Evolutionary conservation across 2,888 invertebrate genomes (phyloP).

Genomic region (Leucoma salicis): DNA sequence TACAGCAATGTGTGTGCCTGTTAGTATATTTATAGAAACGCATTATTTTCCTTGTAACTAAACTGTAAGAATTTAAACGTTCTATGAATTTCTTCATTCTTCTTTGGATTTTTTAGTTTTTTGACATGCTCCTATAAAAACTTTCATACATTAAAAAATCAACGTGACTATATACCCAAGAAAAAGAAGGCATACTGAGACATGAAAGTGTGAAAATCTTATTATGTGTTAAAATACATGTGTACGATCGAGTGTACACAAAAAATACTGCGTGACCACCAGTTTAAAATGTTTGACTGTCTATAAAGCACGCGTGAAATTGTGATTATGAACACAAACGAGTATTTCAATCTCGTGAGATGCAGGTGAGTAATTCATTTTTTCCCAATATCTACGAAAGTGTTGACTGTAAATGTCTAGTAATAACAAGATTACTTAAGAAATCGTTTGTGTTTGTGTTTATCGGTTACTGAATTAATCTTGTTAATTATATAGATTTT

Average conservation of each 20-base stretch:
- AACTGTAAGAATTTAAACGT: too few relatives aligned
- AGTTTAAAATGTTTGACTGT: slow-evolving; percentile 67
- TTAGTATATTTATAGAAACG: too few relatives aligned
- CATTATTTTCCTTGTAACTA: too few relatives aligned
- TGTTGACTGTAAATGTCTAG: not conserved
- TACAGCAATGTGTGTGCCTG: too few relatives aligned
- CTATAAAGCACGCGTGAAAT: slow-evolving; percentile 75
- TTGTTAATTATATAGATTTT: too few relatives aligned
- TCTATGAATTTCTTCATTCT: too few relatives aligned
- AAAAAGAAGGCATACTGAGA: not conserved
- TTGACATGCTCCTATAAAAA: too few relatives aligned
- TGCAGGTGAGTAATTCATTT: slow-evolving; percentile 19
- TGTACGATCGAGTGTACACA: slow-evolving; percentile 39
- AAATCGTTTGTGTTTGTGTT: too few relatives aligned
- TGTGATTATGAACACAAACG: slow-evolving; percentile 69
- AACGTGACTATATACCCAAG: not conserved
- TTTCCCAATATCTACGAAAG: not conserved
- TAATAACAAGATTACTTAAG: not conserved
- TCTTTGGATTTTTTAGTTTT: too few relatives aligned
- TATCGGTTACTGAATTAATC: too few relatives aligned
- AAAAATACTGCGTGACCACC: slow-evolving; percentile 67
- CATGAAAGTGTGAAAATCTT: slow-evolving; percentile 7
- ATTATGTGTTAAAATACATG: slow-evolving; percentile 27
- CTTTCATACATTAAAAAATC: not conserved
- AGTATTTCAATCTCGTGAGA: slow-evolving; percentile 41